Percentiles rank a stretch among this genome's conserved stretches.
Evolutionary conservation across 35 echinoderm and acorn worm genomes (phyloP).

Genomic region (Ophioderma brevispina): DNA sequence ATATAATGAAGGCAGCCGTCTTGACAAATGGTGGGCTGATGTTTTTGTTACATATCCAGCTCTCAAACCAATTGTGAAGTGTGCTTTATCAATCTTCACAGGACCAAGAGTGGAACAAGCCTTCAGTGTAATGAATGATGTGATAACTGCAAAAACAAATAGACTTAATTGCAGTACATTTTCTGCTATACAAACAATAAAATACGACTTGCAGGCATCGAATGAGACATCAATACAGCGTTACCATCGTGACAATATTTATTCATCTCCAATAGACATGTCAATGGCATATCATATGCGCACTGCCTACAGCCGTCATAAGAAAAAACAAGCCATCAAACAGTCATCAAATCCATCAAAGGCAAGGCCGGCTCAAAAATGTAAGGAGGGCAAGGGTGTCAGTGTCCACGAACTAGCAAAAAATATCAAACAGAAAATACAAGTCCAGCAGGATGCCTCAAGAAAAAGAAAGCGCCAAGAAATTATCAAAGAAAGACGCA

Average conservation of each 20-base stretch:
- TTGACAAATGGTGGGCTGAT: not conserved
- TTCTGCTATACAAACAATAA: conserved; percentile 51
- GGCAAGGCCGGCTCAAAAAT: not conserved
- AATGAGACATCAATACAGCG: conserved; percentile 25
- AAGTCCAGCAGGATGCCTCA: too few relatives aligned
- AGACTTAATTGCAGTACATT: conserved; percentile 43
- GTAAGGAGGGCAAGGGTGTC: not conserved
- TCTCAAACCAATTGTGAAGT: not conserved
- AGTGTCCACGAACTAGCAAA: too few relatives aligned
- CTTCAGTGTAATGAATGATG: conserved; percentile 63
- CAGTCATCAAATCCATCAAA: not conserved
- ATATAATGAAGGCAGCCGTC: not conserved
- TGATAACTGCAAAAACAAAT: conserved; percentile 37
- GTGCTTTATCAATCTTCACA: conserved; percentile 55
- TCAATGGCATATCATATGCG: not conserved
- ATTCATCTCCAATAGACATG: not conserved
- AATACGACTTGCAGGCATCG: conserved; percentile 45
- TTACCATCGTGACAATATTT: not conserved
- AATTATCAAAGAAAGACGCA: too few relatives aligned
- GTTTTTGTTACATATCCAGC: not conserved
- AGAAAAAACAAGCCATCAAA: not conserved
- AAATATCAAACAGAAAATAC: too few relatives aligned
- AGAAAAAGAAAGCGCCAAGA: too few relatives aligned
- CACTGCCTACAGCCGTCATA: not conserved
- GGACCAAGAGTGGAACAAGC: conserved; percentile 49